Base-by-base conservation (phyloP, 2,888 invertebrate genomes). In the Andricus curvator region DNA sequence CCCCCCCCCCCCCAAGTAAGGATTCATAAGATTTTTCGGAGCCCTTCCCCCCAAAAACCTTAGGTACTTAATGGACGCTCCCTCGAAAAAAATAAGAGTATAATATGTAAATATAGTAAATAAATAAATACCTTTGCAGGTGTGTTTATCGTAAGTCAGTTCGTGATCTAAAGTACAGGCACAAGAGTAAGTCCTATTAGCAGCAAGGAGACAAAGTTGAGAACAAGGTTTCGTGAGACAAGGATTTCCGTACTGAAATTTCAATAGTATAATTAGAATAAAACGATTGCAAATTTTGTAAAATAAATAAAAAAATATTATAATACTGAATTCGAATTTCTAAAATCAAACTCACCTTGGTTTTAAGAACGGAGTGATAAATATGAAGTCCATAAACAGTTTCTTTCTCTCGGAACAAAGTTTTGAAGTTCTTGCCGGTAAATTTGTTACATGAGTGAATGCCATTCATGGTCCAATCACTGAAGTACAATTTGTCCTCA, bases 401-500 rank as follows among this genome's bases (percentile, higher is more conserved):
- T 22, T 93, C 92, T 33, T 93, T 93, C 84, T 95, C 94, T 66
- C 94, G 94, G 0, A 94, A 90, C 2, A 96, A 78, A 1, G 94
- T 94, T 22, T 93, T 92, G 84, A 94, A 94, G 83, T 95, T 91
- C 87, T 95, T 95, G 0, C 96, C 96, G 1, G 95, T 95, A 87
- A 97, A 95, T 90, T 98, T 98, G 90, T 97, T 95, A 77, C 96
- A 96, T 0, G 95, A 95, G 86, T 96, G 95, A 15, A 98, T 94
- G 48, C 96, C 95, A 88, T 95, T 95, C 0, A 96, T 95, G 0
- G 94, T 93, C 97, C 97, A 97, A 91, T 99, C 98, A 66, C 97
- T 97, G 98, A 98, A 99, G 93, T 96, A 99, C 0, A 99, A 91
- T 2, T 94, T 94, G 92, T 98, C 96, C 93, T 98, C 98, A 91